A percentile compares a stretch with the other conserved stretches of the same genome.
These are phyloP conservation scores for Apomyelois bistriatella DNA, from an alignment of 2,888 invertebrate species.

Conservation along the genomic window DNA sequence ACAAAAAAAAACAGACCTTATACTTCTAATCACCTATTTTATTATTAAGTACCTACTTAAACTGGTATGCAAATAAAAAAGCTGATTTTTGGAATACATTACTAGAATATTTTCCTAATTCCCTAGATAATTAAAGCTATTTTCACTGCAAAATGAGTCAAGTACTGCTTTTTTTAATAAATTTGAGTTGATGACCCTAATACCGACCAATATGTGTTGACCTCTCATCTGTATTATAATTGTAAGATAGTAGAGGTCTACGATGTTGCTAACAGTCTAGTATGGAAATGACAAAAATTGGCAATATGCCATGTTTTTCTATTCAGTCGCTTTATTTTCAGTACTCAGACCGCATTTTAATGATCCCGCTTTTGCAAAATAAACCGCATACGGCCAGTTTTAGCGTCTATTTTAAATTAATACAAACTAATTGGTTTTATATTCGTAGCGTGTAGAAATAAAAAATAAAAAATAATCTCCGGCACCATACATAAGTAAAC, in stretches of 20 bases:
- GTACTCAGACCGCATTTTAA: conserved; percentile 20
- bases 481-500: background rate
- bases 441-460: background rate
- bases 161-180: background rate
- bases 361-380: conserved; percentile 10
- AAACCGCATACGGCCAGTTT: conserved; percentile 1
- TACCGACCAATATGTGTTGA: background rate
- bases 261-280: conserved; percentile 3
- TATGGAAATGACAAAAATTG: conserved; percentile 25
- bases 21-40: no score
- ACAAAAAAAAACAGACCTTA: no score
- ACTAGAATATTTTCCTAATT: no score
- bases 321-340: conserved; percentile 19
- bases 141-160: background rate
- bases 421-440: conserved; percentile 1
- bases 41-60: no score
- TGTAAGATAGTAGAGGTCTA: background rate
- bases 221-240: conserved; percentile 3
- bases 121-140: no score
- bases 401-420: conserved; percentile 9
- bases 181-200: background rate
- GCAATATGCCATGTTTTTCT: conserved; percentile 22
- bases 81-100: no score
- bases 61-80: no score
- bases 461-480: background rate